These are phyloP conservation scores for Choristoneura fumiferana DNA, from an alignment of 1,140 invertebrate species.

Conservation along the genomic window DNA sequence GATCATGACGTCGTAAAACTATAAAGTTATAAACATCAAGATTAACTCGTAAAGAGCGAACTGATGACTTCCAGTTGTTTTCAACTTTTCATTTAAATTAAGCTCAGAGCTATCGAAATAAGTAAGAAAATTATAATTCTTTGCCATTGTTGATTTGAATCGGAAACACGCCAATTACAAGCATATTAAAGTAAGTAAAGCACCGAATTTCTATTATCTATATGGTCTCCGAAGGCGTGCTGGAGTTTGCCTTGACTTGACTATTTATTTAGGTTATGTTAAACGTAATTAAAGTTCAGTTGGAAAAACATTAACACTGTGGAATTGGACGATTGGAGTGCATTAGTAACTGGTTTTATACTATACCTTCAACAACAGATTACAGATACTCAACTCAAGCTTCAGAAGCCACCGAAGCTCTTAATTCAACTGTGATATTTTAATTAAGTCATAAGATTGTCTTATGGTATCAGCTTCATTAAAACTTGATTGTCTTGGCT, in stretches of 20 bases:
- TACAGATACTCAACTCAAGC: too few species aligned
- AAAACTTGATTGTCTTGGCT: neutral
- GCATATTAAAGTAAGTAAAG: slow-evolving; percentile 8
- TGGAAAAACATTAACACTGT: neutral
- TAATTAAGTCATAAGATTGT: neutral
- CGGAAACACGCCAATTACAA: slow-evolving; percentile 14
- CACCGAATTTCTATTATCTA: slow-evolving; percentile 10
- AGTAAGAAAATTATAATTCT: neutral
- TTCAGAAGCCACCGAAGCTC: neutral
- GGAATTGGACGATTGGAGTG: neutral
- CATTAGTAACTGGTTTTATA: too few species aligned
- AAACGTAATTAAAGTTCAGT: neutral
- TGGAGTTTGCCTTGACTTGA: neutral
- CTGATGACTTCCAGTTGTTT: too few species aligned
- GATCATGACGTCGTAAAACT: too few species aligned
- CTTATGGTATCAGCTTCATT: neutral
- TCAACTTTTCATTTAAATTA: too few species aligned
- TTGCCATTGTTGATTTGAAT: slow-evolving; percentile 8
- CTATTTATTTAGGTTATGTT: slow-evolving; percentile 5
- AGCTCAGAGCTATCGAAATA: too few species aligned
- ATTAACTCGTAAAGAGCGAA: too few species aligned
- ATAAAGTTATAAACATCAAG: too few species aligned
- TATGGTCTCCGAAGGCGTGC: slow-evolving; percentile 5
- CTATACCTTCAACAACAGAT: too few species aligned
- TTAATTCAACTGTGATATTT: slow-evolving; percentile 6